These are phyloP conservation scores for Synanthedon andrenaeformis DNA, from an alignment of 2,888 invertebrate genomes.

Conservation along the genomic window DNA sequence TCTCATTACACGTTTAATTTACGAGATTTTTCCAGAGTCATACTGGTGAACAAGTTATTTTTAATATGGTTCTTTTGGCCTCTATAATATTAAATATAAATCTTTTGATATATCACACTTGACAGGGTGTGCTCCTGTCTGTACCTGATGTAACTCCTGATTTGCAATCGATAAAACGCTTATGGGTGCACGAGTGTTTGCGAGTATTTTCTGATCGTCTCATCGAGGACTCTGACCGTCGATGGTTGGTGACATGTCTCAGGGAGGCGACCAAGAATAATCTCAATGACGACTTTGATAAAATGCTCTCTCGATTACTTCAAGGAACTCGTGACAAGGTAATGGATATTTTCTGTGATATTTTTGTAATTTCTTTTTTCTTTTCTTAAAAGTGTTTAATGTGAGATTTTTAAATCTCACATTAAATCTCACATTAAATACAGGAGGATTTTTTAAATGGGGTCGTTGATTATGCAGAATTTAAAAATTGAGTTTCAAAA, in stretches of 20 bases:
- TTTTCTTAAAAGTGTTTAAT: no score
- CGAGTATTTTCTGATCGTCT: constrained; percentile 94
- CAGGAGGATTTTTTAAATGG: no score
- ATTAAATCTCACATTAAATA: no score
- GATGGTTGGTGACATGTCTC: constrained; percentile 83
- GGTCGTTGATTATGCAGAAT: no score
- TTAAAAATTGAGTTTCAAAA: no score
- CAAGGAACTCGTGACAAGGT: constrained; percentile 6
- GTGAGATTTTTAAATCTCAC: no score
- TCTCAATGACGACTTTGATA: constrained; percentile 77
- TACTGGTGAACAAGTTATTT: constrained; percentile 70
- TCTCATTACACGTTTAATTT: constrained; percentile 96
- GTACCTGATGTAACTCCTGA: constrained; percentile 93
- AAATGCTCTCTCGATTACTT: constrained; percentile 76
- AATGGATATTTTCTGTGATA: neutral
- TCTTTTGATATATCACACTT: constrained; percentile 1
- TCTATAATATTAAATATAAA: neutral
- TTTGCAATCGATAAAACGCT: constrained; percentile 84
- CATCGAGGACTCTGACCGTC: constrained; percentile 82
- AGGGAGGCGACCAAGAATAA: constrained; percentile 69
- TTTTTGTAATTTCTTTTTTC: no score
- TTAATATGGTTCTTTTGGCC: neutral
- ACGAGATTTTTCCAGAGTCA: constrained; percentile 92
- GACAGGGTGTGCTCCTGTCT: constrained; percentile 87
- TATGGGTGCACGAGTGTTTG: constrained; percentile 95